Base-by-base conservation (phyloP, 2,113 vertebrate genomes). In the Ursus arctos region DNA sequence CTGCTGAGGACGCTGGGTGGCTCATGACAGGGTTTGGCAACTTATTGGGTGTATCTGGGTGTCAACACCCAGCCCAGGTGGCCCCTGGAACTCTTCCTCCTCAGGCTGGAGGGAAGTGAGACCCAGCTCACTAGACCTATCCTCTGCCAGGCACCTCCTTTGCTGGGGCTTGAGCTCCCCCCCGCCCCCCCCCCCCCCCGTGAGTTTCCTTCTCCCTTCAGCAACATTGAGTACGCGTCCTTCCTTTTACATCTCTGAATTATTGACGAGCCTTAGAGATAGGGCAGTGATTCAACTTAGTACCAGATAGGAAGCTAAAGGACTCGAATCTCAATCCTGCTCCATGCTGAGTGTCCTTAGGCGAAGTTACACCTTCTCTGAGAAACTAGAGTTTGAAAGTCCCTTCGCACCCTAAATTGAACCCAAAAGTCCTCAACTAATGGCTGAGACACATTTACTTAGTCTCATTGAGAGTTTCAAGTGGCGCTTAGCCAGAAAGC, bases 1-100 rank as follows among this genome's bases (percentile, higher is more conserved):
- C 97, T 10, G 59, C 90, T 88, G 49, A 96, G 77, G 97, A 94
- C 43, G 59, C 77, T 95, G 92, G 92, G 85, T 96, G 92, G 76
- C 80, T 97, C 97, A 95, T n/a, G 59, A 59, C 63, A 93, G 83
- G 92, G 94, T 63, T 97, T 96, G 87, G 88, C 97, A 98, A 96
- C 80, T 80, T 43, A 69, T 36, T 90, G 97, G 97, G 97, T 82
- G 94, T 93, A 92, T 81, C 92, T 91, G 80, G 22, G 92, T 96
- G 97, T 94, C 94, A 85, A 91, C 97, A 96, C 97, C 88, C 95
- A 96, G 83, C 49, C 82, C 53, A 82, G 59, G 90, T 22, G 55
- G 92, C 84, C 90, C 76, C 90, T 88, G 80, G 65, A 74, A 96
- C 80, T 88, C 87, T 94, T 96, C 96, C 88, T 95, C 51, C 69